phyloP scores from a whole-genome alignment of 2,113 vertebrate genomes.

The Capra hircus region DNA sequence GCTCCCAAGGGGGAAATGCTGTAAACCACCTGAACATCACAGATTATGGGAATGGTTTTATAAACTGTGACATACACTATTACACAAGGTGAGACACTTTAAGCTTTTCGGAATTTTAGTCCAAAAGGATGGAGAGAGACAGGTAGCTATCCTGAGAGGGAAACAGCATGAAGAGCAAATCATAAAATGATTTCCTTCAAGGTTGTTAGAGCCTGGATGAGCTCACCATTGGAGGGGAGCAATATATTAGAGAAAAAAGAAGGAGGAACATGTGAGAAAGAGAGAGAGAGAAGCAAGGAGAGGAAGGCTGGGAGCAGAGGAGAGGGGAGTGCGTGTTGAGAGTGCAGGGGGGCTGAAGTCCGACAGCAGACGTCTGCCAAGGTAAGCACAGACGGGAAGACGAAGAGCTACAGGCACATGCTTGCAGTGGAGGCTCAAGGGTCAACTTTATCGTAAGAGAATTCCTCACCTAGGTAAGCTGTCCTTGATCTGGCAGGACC shows the following conservation, averaged over 20 bases:
- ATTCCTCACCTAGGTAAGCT: not conserved
- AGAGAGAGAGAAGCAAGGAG: not conserved
- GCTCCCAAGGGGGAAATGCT: not conserved
- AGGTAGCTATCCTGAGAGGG: not conserved
- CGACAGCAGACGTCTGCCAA: not conserved
- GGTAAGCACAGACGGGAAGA: not conserved
- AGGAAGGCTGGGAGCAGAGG: fast-evolving
- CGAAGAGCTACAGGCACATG: fast-evolving
- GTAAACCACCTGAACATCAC: not conserved
- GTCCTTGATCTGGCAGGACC: not conserved
- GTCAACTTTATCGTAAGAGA: not conserved
- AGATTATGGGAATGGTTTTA: not conserved
- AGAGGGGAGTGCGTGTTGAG: fast-evolving
- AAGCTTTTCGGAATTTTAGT: not conserved
- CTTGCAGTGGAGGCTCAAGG: not conserved
- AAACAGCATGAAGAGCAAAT: not conserved
- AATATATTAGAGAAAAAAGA: not conserved
- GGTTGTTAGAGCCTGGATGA: not conserved
- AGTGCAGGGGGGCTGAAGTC: fast-evolving
- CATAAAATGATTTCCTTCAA: not conserved
- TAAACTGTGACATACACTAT: not conserved
- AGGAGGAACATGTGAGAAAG: not conserved
- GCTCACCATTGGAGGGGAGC: not conserved
- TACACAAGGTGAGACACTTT: not conserved
- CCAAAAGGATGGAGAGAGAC: not conserved